Conservation (phyloP, 2,113 vertebrate species). For the Rousettus leschenaultii region DNA sequence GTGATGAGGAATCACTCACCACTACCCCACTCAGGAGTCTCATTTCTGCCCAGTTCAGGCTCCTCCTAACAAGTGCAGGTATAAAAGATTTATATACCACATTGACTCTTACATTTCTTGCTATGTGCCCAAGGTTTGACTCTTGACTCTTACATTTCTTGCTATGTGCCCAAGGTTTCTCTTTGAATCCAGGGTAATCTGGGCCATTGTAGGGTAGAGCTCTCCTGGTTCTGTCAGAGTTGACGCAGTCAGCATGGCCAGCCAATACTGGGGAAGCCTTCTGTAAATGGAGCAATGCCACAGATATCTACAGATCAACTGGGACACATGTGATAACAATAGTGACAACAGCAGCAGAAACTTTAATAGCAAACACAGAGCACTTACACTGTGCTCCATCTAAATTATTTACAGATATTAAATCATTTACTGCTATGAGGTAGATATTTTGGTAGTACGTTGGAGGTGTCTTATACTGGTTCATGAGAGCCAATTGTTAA, state of each 20-base stretch:
- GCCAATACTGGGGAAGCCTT: neutral
- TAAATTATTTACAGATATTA: neutral
- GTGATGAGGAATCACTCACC: neutral
- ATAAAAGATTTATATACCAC: neutral
- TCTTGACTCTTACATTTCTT: neutral
- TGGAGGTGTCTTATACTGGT: neutral
- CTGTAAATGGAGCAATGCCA: too few species aligned
- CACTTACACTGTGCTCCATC: neutral
- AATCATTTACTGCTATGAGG: neutral
- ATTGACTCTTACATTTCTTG: fast-evolving
- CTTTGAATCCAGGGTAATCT: neutral
- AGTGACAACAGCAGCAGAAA: too few species aligned
- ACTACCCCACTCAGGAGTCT: neutral
- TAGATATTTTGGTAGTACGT: neutral
- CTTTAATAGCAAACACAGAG: neutral
- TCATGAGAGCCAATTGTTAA: neutral
- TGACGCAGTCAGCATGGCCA: neutral
- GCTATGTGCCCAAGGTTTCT: neutral
- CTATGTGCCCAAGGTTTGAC: neutral
- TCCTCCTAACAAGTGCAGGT: neutral
- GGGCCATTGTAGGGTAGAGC: too few species aligned
- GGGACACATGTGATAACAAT: fast-evolving
- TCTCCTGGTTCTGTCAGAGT: neutral
- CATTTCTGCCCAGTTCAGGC: neutral
- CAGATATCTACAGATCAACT: too few species aligned